These are phyloP conservation scores for Synergus laeviventris DNA, from an alignment of 2,888 invertebrate species.

Conservation along the genomic window DNA sequence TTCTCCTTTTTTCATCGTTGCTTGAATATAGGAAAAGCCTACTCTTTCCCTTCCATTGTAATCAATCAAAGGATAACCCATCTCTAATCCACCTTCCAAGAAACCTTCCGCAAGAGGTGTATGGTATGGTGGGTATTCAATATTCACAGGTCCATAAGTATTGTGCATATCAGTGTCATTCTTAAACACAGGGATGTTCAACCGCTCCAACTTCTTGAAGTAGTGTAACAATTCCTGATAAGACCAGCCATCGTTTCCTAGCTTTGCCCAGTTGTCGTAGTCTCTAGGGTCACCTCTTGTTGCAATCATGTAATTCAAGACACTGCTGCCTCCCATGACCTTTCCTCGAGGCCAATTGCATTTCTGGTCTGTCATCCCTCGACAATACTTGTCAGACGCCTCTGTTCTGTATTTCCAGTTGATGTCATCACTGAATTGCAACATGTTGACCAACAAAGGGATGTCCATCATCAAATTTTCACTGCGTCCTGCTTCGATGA, in stretches of 20 bases:
- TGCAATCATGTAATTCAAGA: slow-evolving; percentile 89
- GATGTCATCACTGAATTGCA: slow-evolving; percentile 80
- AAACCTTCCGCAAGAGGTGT: slow-evolving; percentile 81
- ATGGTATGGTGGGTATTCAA: slow-evolving; percentile 79
- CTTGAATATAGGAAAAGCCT: slow-evolving; percentile 83
- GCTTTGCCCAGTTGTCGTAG: slow-evolving; percentile 84
- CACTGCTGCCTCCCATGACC: slow-evolving; percentile 88
- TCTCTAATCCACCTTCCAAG: slow-evolving; percentile 80
- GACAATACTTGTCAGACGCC: slow-evolving; percentile 84
- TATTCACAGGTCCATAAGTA: slow-evolving; percentile 79
- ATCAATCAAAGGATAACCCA: slow-evolving; percentile 82
- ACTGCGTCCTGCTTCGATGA: slow-evolving; percentile 84
- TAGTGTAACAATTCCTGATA: slow-evolving; percentile 85
- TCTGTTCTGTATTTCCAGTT: slow-evolving; percentile 91
- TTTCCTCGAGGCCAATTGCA: slow-evolving; percentile 80
- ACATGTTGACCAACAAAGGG: slow-evolving; percentile 83
- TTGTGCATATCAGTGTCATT: slow-evolving; percentile 73
- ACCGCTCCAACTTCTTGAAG: slow-evolving; percentile 87
- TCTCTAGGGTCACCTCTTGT: slow-evolving; percentile 84
- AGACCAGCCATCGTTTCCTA: slow-evolving; percentile 86
- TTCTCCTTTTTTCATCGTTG: slow-evolving; percentile 79
- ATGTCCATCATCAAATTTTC: slow-evolving; percentile 43
- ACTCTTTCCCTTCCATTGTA: slow-evolving; percentile 82
- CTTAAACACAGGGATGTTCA: slow-evolving; percentile 76
- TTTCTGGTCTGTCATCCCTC: slow-evolving; percentile 74